These are phyloP conservation scores for Acanthosepion lycidas DNA, from an alignment of 2,888 invertebrate species.

Conservation along the genomic window DNA sequence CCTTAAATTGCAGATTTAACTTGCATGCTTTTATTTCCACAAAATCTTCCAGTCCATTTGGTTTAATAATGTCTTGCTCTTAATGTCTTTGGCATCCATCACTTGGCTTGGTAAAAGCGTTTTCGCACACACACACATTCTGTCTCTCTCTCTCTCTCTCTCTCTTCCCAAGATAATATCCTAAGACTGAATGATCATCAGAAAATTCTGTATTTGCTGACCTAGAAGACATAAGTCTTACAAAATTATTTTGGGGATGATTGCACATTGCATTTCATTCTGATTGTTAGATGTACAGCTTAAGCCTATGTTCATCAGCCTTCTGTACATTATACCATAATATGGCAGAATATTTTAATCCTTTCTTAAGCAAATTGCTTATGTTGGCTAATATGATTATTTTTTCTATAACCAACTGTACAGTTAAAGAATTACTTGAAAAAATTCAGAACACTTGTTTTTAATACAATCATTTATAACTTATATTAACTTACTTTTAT, in stretches of 20 bases:
- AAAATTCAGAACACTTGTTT: too few species aligned
- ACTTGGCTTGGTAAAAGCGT: neutral
- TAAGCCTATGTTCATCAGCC: neutral
- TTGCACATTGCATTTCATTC: neutral
- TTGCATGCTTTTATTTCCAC: neutral
- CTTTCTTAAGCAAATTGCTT: too few species aligned
- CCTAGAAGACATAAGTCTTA: neutral
- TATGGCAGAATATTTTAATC: too few species aligned
- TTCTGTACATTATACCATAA: neutral
- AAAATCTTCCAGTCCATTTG: neutral
- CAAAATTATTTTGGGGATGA: neutral
- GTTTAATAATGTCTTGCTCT: constrained; percentile 18
- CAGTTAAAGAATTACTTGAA: too few species aligned
- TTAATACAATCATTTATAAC: too few species aligned
- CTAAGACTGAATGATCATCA: neutral
- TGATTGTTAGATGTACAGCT: neutral
- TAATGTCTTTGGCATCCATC: neutral
- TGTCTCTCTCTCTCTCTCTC: neutral
- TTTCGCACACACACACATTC: neutral
- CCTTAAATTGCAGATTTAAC: neutral
- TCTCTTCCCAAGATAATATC: neutral
- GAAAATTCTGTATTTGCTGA: neutral
- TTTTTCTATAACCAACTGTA: too few species aligned
- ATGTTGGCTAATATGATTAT: too few species aligned
- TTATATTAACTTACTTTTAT: too few species aligned